Evolutionary conservation across 2,113 vertebrate genomes (phyloP), one percentile per base, ranked within the genome.

Genomic region (Pterocles orientalis): DNA sequence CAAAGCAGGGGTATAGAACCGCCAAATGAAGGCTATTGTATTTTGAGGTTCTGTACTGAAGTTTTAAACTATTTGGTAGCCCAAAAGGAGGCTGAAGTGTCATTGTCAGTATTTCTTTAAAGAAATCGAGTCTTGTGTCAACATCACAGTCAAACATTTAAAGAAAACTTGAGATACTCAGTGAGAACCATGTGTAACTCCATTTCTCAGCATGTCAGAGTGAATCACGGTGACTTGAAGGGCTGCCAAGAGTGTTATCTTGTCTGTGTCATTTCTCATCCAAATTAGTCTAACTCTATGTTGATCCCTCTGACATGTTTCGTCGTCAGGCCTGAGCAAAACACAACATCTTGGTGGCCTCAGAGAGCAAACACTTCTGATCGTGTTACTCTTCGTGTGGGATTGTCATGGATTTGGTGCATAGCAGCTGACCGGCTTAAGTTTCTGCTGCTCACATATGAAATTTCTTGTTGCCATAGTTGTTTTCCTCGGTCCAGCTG

Each of bases 391-490:
- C 82, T 78, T 83, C 3, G 2, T 87, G 50, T 93, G 86, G 64
- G 48, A 78, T 93, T 82, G 64, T 65, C 60, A 10, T 79, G 89
- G 83, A 94, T 92, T 96, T 95, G 48, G 68, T 82, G 28, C 60
- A 62, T 50, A 85, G 76, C 94, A 93, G 91, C 87, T 94, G 94
- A 88, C 54, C 76, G 84, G 58, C 71, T 91, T 80, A 68, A 71
- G 68, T 93, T 93, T 82, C 58, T 93, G 23, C 73, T 80, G 66
- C 64, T 96, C 4, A 3, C 20, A 2, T 86, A 16, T 2, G 47
- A 51, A 85, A 66, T 82, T 85, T 91, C 77, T 61, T 48, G 70
- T 95, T 97, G 65, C 84, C 65, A 60, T 54, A 88, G 48, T 25
- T 73, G 60, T 79, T 25, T 56, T 69, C 39, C 86, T 82, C 15